phyloP scores from a whole-genome alignment of 1,140 invertebrate genomes.

The Apocrypta bakeri region DNA sequence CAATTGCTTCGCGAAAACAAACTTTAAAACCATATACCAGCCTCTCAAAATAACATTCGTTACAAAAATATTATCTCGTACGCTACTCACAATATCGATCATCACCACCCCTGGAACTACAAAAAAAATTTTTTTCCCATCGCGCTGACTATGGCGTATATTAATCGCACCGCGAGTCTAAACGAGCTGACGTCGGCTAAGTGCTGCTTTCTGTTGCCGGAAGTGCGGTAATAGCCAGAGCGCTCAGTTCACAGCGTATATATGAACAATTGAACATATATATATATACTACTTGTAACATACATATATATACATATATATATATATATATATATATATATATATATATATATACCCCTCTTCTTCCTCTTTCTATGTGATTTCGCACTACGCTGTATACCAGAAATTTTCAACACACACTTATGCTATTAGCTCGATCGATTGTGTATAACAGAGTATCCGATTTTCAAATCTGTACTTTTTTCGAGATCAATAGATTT shows the following conservation, averaged over 20 bases:
- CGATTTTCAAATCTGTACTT: slow-evolving; percentile 17
- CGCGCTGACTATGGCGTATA: slow-evolving; percentile 46
- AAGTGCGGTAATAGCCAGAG: slow-evolving; percentile 62
- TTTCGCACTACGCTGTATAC: background rate
- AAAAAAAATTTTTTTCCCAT: slow-evolving; percentile 26
- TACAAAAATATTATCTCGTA: slow-evolving; percentile 48
- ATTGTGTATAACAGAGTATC: background rate
- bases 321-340: no score
- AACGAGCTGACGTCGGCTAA: slow-evolving; percentile 60
- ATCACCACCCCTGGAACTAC: background rate
- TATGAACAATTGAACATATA: no score
- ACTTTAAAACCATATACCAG: slow-evolving; percentile 10
- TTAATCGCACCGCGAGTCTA: slow-evolving; percentile 22
- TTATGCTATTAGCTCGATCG: slow-evolving; percentile 16
- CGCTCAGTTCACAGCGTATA: slow-evolving; percentile 14
- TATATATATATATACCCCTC: background rate
- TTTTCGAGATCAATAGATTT: background rate
- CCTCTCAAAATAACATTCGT: slow-evolving; percentile 20
- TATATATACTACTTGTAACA: background rate
- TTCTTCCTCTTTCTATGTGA: no score
- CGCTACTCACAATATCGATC: slow-evolving; percentile 17
- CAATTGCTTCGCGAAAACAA: no score
- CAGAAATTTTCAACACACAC: background rate
- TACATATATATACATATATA: background rate
- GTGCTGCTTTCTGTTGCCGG: slow-evolving; percentile 70